A percentile compares a stretch with the other conserved stretches of the same genome.
These are phyloP conservation scores for Empis livida DNA, from an alignment of 2,888 invertebrate genomes.

Conservation along the genomic window DNA sequence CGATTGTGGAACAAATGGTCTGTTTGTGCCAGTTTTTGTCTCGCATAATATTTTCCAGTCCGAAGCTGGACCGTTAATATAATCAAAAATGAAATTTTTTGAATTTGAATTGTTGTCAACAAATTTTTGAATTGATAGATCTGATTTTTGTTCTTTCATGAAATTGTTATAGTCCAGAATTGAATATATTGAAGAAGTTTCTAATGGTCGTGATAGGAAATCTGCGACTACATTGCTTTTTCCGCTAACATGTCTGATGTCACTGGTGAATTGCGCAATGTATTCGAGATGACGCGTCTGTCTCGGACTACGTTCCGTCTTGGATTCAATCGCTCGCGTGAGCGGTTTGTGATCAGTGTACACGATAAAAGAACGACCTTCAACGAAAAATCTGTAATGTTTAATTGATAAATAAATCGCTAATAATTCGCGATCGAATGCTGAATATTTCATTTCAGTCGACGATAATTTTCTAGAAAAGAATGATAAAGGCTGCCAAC, in stretches of 20 bases:
- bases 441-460: constrained; percentile 1
- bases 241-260: constrained; percentile 1
- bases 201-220: constrained; percentile 1
- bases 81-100: background rate
- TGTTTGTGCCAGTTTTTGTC: background rate
- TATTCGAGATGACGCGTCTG: constrained; percentile 24
- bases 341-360: constrained; percentile 22
- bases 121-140: background rate
- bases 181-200: background rate
- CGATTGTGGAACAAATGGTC: constrained; percentile 1
- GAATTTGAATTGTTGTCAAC: background rate
- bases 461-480: constrained; percentile 3
- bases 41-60: constrained; percentile 1
- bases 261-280: constrained; percentile 11
- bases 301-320: constrained; percentile 20
- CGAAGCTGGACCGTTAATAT: background rate
- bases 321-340: constrained; percentile 18
- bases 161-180: background rate
- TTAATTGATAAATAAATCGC: constrained; percentile 15
- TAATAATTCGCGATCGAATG: constrained; percentile 5
- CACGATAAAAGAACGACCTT: constrained; percentile 19
- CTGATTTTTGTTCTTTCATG: background rate
- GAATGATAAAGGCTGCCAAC: constrained; percentile 16
- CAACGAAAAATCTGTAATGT: constrained; percentile 27
- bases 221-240: constrained; percentile 13